A percentile compares a stretch with the other conserved stretches of the same genome.
Conservation (phyloP, 92 coral and sea anemone genomes). For the Porites lobata region DNA sequence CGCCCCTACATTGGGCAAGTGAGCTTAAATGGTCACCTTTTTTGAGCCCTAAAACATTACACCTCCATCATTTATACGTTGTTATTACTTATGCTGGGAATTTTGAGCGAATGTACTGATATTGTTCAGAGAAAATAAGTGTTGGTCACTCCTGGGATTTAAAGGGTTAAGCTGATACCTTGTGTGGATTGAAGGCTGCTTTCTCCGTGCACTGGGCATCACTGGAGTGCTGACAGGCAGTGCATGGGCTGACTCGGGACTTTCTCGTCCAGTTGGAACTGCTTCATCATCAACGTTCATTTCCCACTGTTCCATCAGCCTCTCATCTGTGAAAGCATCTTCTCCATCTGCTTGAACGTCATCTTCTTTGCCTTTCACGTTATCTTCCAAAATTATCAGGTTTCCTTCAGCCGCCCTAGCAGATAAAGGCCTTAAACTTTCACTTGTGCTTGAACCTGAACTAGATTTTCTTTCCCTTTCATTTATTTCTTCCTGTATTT, state of each 20-base stretch:
- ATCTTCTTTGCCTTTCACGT: neutral
- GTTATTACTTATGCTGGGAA: too few relatives aligned
- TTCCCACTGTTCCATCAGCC: conserved; percentile 22
- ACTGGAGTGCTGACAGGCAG: conserved; percentile 53
- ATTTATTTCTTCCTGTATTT: conserved; percentile 33
- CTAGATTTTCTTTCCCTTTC: conserved; percentile 53
- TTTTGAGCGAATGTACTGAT: too few relatives aligned
- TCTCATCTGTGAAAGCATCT: conserved; percentile 19
- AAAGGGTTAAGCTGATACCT: neutral
- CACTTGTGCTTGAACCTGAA: conserved; percentile 47
- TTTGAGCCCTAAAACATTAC: too few relatives aligned
- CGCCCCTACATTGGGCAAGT: too few relatives aligned
- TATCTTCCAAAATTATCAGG: conserved; percentile 21
- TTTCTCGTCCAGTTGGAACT: conserved; percentile 61
- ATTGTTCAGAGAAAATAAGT: too few relatives aligned
- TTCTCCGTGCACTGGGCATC: neutral
- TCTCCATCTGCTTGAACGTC: conserved; percentile 40
- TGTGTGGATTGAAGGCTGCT: conserved; percentile 19
- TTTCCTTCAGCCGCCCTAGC: conserved; percentile 42
- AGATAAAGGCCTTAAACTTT: conserved; percentile 58
- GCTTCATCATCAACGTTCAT: conserved; percentile 41
- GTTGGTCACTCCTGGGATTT: too few relatives aligned
- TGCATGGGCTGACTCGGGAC: conserved; percentile 63
- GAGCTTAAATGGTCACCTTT: too few relatives aligned
- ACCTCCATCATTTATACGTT: too few relatives aligned